phyloP scores from a whole-genome alignment of 2,888 invertebrate species.

The Norana najaformis region DNA sequence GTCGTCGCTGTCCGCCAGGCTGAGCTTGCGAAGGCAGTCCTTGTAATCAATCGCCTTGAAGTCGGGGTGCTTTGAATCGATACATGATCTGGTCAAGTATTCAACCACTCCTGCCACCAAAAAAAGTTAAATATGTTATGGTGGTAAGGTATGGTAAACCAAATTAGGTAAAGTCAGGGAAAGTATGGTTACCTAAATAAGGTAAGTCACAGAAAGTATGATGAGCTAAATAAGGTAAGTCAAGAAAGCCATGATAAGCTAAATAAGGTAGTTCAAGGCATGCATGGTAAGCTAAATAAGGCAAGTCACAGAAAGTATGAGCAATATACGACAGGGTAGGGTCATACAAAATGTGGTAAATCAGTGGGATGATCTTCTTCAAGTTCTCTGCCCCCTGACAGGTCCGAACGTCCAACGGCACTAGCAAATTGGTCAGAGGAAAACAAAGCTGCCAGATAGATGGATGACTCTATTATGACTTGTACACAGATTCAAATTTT shows the following conservation, averaged over 20 bases:
- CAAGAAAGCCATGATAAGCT: too few species aligned
- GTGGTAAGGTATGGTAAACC: not conserved
- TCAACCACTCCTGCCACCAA: slow-evolving; percentile 82
- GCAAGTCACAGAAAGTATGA: not conserved
- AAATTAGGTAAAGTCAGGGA: too few species aligned
- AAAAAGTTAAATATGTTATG: not conserved
- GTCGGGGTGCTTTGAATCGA: slow-evolving; percentile 88
- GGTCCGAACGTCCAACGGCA: too few species aligned
- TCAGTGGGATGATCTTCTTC: not conserved
- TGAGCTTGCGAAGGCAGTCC: slow-evolving; percentile 84
- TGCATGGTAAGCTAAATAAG: not conserved
- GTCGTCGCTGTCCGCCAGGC: slow-evolving; percentile 61
- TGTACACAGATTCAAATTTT: too few species aligned
- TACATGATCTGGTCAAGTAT: slow-evolving; percentile 86
- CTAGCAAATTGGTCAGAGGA: too few species aligned
- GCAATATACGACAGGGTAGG: not conserved
- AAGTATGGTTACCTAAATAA: too few species aligned
- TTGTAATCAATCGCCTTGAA: slow-evolving; percentile 95
- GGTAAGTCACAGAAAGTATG: too few species aligned
- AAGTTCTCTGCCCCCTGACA: too few species aligned
- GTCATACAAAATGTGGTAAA: not conserved
- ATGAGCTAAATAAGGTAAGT: too few species aligned
- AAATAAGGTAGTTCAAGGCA: too few species aligned
- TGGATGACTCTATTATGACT: too few species aligned
- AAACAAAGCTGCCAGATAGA: too few species aligned